phyloP scores from a whole-genome alignment of 1,140 invertebrate genomes.

The Telenomus remus region DNA sequence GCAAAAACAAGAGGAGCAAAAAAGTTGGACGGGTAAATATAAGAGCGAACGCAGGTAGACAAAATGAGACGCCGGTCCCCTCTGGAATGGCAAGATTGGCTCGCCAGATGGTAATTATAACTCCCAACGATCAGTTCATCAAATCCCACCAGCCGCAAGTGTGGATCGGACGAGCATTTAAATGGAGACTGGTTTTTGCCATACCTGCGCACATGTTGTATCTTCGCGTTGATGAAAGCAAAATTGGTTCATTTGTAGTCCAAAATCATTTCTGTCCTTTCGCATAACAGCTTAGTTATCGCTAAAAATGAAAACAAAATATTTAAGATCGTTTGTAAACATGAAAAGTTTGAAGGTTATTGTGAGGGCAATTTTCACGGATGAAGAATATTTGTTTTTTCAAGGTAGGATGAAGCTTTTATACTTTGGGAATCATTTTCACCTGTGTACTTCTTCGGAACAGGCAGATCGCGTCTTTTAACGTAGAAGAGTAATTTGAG shows the following conservation, averaged over 20 bases:
- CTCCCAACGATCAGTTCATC: constrained; percentile 70
- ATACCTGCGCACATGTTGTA: background rate
- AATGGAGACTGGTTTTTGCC: constrained; percentile 2
- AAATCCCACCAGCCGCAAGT: constrained; percentile 59
- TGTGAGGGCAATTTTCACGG: no score
- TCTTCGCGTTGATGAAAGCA: constrained; percentile 8
- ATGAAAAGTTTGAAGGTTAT: no score
- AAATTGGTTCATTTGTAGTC: constrained; percentile 27
- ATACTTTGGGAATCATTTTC: constrained; percentile 62
- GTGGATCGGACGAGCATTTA: constrained; percentile 13
- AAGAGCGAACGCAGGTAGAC: constrained; percentile 61
- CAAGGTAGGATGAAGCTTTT: constrained; percentile 67
- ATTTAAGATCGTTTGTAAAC: no score
- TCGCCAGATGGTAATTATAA: constrained; percentile 67
- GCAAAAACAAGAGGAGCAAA: constrained; percentile 31
- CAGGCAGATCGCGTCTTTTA: constrained; percentile 44
- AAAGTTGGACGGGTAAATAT: constrained; percentile 36
- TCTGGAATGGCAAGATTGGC: constrained; percentile 40
- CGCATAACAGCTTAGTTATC: no score
- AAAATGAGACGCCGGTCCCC: constrained; percentile 33
- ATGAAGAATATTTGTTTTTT: background rate
- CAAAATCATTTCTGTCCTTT: background rate
- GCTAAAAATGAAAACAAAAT: no score
- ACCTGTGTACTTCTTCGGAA: constrained; percentile 60
- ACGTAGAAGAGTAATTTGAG: constrained; percentile 50